Evolutionary conservation across 2,888 invertebrate species (phyloP).

Genomic region (Epinotia demarniana): DNA sequence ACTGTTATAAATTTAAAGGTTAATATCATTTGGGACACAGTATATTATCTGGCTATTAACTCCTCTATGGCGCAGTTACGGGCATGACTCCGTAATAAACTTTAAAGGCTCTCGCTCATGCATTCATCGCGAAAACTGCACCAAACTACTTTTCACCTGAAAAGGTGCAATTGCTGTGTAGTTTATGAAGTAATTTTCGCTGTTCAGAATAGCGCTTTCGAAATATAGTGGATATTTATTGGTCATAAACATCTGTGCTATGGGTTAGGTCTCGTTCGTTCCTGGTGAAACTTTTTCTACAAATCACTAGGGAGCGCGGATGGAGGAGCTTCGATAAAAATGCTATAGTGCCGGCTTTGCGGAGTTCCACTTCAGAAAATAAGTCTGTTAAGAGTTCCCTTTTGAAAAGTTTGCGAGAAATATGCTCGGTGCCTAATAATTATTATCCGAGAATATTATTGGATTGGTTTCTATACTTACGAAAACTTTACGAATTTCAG

Average conservation of each 20-base stretch:
- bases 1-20: constrained; percentile 42
- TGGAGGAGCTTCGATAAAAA: constrained; percentile 60
- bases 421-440: constrained; percentile 32
- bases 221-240: constrained; percentile 43
- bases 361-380: constrained; percentile 44
- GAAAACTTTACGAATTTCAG: background rate
- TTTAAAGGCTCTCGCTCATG: constrained; percentile 23
- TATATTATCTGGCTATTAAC: constrained; percentile 22
- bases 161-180: constrained; percentile 11
- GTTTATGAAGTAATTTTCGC: constrained; percentile 34
- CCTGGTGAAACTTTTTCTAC: constrained; percentile 59
- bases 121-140: constrained; percentile 32
- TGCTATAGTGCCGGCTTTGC: constrained; percentile 56
- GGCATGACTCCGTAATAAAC: constrained; percentile 7
- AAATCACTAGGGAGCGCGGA: constrained; percentile 59
- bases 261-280: constrained; percentile 48
- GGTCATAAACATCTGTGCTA: constrained; percentile 54
- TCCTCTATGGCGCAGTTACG: constrained; percentile 7
- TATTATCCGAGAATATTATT: constrained; percentile 30
- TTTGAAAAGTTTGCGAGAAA: constrained; percentile 37
- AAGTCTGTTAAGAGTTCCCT: constrained; percentile 34
- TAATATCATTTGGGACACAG: constrained; percentile 36
- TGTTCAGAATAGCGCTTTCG: constrained; percentile 20
- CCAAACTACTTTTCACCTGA: constrained; percentile 20
- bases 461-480: constrained; percentile 6